Base-by-base conservation (phyloP, 2,797 vertebrate genomes). In the Typhlichthys eigenmanni region DNA sequence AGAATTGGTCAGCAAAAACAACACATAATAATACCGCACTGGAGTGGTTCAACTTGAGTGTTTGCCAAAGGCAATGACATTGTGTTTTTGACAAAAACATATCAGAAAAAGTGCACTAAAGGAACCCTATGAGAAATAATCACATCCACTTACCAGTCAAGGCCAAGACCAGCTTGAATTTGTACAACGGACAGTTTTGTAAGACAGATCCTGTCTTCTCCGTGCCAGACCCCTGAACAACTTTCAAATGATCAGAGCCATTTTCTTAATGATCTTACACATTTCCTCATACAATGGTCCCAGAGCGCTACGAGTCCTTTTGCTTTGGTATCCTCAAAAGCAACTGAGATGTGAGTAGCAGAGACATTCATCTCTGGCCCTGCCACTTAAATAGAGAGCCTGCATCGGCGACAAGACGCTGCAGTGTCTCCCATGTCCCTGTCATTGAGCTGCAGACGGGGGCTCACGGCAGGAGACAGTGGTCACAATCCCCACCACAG, bases 131-230 rank as follows among this genome's bases (percentile, higher is more conserved):
- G 46, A 76, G 66, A 47, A 75, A 76, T 47, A 56, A 76, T 62
- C 11, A 49, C 71, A 76, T 56, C 64, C 76, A 90, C 88, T 89
- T 81, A 90, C 86, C 85, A 76, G 78, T 62, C 47, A 55, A 17
- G 62, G 68, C 75, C 66, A 68, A 75, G 60, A 38, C 38, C 38
- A 38, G 38, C 38, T 38, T 38, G 38, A 67, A 66, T 71, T 10
- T 66, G 3, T 45, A 52, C 58, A 64, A 62, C 3, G 3, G 24
- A 24, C 24, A 3, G 54, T 8, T 0, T 29, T 72, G 50, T 67
- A 50, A 72, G 70, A 48, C 47, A 60, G 58, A 59, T 64, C 56
- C 29, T 12, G 59, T 47, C 49, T 58, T 77, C 75, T 70, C 38
- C 55, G 17, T 74, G 14, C 16, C 34, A 38, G 34, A 38, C 38